These are phyloP conservation scores for Parazoanthus darwini DNA, from an alignment of 92 coral and sea anemone species.

Conservation along the genomic window DNA sequence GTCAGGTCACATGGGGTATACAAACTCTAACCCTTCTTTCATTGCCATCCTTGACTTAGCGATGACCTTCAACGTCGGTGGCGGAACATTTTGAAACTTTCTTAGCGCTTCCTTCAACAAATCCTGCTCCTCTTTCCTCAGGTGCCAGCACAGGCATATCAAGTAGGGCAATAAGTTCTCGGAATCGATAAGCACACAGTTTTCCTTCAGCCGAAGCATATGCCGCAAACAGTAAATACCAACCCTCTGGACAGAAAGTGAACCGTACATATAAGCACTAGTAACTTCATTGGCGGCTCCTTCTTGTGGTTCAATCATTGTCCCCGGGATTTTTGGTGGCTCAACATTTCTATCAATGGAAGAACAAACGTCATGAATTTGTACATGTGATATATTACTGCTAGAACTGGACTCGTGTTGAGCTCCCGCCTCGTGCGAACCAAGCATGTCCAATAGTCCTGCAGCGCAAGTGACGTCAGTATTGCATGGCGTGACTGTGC, in stretches of 20 bases:
- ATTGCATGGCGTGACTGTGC: background rate
- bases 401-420: background rate
- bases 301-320: background rate
- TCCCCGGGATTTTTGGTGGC: background rate
- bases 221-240: slow-evolving; percentile 73
- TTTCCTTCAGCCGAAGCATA: slow-evolving; percentile 66
- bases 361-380: slow-evolving; percentile 1
- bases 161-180: slow-evolving; percentile 65
- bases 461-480: slow-evolving; percentile 21
- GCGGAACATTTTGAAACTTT: slow-evolving; percentile 49
- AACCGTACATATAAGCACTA: slow-evolving; percentile 48
- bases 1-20: slow-evolving; percentile 36
- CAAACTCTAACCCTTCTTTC: slow-evolving; percentile 60
- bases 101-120: slow-evolving; percentile 44
- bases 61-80: slow-evolving; percentile 65
- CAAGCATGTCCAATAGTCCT: slow-evolving; percentile 25
- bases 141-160: slow-evolving; percentile 68
- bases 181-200: slow-evolving; percentile 56
- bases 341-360: slow-evolving; percentile 27
- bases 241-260: slow-evolving; percentile 59
- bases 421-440: background rate
- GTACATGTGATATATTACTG: slow-evolving; percentile 18
- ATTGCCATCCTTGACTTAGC: slow-evolving; percentile 69
- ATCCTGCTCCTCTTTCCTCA: slow-evolving; percentile 45
- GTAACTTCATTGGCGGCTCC: background rate